Evolutionary conservation across 1,140 invertebrate genomes (phyloP).

Genomic region (Grapholita molesta): DNA sequence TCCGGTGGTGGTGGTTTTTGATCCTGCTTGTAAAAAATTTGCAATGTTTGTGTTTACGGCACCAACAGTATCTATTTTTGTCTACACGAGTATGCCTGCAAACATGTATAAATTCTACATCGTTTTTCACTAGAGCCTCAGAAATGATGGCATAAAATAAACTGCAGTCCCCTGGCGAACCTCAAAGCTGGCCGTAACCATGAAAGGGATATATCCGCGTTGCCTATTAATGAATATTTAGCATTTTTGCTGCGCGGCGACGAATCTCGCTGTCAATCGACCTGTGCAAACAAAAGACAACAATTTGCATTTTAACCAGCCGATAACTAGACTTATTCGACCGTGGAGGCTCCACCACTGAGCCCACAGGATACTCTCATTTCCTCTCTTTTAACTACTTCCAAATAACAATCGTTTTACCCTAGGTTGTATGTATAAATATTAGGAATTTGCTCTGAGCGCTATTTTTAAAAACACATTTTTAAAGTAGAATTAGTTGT

Average conservation of each 20-base stretch:
- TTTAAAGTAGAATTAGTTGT: too few species aligned
- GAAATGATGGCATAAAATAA: slow-evolving; percentile 13
- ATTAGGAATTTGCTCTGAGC: too few species aligned
- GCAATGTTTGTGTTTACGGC: too few species aligned
- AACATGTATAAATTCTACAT: too few species aligned
- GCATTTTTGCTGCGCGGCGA: slow-evolving; percentile 46
- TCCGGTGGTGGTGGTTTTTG: too few species aligned
- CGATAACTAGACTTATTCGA: slow-evolving; percentile 53
- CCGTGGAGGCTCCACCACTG: slow-evolving; percentile 36
- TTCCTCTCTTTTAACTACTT: slow-evolving; percentile 35
- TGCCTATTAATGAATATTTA: slow-evolving; percentile 63
- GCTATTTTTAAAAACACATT: too few species aligned
- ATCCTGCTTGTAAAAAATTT: too few species aligned
- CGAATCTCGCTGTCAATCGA: slow-evolving; percentile 40
- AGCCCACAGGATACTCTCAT: slow-evolving; percentile 43
- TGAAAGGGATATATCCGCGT: slow-evolving; percentile 40
- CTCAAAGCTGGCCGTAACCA: slow-evolving; percentile 40
- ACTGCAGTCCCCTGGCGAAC: slow-evolving; percentile 18
- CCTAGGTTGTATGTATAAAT: too few species aligned
- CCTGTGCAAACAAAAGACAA: slow-evolving; percentile 60
- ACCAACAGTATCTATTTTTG: too few species aligned
- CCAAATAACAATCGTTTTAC: neutral
- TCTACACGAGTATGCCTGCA: too few species aligned
- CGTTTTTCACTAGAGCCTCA: too few species aligned
- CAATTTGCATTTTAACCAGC: slow-evolving; percentile 74